These are phyloP conservation scores for Cylindroiulus punctatus DNA, from an alignment of 2,888 invertebrate species.

Conservation along the genomic window DNA sequence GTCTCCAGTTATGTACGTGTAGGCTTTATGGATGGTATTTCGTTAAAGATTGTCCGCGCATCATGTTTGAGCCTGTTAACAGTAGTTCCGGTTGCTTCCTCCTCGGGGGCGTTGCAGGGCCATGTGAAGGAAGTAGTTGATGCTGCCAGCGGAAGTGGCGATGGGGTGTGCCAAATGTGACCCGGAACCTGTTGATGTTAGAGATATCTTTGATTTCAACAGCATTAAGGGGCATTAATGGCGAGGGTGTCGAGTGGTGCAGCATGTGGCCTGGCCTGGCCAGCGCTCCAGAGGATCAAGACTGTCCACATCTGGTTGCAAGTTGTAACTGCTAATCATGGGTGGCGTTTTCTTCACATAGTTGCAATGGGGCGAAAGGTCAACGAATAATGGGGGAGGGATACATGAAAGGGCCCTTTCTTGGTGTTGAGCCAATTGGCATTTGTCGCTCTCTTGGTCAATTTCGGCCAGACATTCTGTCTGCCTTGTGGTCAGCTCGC, in stretches of 20 bases:
- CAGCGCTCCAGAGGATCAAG: background rate
- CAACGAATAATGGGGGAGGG: background rate
- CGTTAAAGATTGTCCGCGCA: too few species aligned
- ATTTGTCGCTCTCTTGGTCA: background rate
- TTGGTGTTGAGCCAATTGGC: background rate
- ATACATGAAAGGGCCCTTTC: background rate
- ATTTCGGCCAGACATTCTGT: background rate
- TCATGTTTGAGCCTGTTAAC: too few species aligned
- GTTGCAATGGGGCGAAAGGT: background rate
- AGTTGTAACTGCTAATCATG: background rate
- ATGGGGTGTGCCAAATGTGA: background rate
- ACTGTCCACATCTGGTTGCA: background rate
- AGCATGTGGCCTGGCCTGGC: background rate
- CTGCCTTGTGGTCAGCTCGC: background rate
- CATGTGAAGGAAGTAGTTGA: too few species aligned
- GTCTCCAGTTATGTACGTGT: too few species aligned
- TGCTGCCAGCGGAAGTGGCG: background rate
- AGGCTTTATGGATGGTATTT: too few species aligned
- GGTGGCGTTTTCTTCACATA: background rate
- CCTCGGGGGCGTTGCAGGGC: too few species aligned
- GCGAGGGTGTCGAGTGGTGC: background rate
- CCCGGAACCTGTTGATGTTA: background rate
- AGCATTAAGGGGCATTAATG: background rate
- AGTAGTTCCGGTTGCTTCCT: too few species aligned
- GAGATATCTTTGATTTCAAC: too few species aligned